These are phyloP conservation scores for Tangara arthus DNA, from an alignment of 2,797 vertebrate species.

Conservation along the genomic window DNA sequence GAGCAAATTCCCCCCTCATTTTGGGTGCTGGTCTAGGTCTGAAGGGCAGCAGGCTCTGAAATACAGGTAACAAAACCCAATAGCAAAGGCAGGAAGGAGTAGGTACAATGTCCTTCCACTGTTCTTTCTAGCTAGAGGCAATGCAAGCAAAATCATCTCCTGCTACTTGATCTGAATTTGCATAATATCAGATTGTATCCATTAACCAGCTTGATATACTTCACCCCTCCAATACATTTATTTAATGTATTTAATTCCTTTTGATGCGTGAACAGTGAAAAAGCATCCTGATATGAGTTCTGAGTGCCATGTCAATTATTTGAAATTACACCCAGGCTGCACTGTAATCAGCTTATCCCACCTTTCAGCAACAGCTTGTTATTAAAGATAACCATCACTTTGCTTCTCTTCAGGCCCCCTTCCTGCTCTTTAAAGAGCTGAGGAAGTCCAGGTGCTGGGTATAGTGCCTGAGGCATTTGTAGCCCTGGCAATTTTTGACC, in stretches of 20 bases:
- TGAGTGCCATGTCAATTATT: conserved; percentile 43
- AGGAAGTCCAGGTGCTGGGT: neutral
- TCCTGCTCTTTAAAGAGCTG: neutral
- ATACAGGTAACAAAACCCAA: neutral
- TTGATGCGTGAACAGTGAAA: conserved; percentile 25
- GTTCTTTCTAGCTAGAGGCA: neutral
- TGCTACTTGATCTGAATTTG: conserved; percentile 47
- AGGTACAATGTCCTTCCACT: neutral
- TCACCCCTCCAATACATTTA: conserved; percentile 18
- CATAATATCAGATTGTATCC: conserved; percentile 54
- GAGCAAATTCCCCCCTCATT: neutral
- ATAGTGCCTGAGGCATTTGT: neutral
- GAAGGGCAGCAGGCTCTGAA: neutral
- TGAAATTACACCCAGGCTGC: conserved; percentile 20
- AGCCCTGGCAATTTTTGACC: neutral
- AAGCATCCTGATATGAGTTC: conserved; percentile 6
- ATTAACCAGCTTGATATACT: conserved; percentile 33
- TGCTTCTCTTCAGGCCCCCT: neutral
- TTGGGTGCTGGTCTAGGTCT: neutral
- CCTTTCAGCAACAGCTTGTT: conserved; percentile 19
- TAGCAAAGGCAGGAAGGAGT: neutral
- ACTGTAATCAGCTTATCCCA: conserved; percentile 12
- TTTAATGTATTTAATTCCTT: conserved; percentile 55
- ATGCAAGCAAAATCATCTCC: neutral
- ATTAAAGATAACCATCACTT: conserved; percentile 13